phyloP scores from a whole-genome alignment of 92 coral and sea anemone species.

The Isaurus tuberculatus region DNA sequence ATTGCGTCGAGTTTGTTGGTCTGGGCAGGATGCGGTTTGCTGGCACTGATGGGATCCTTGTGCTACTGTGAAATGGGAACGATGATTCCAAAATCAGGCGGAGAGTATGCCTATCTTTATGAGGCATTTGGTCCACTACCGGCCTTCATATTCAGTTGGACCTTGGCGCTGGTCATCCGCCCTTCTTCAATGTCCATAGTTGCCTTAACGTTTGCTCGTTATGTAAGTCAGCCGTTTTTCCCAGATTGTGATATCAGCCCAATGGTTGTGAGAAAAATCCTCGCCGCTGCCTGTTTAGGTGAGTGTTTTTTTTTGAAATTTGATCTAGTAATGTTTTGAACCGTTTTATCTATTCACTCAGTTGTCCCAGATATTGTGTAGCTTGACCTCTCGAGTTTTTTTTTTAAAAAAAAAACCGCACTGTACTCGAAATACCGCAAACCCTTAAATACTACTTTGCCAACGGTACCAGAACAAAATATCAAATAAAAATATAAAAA shows the following conservation, averaged over 20 bases:
- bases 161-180: constrained; percentile 90
- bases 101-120: constrained; percentile 87
- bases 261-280: constrained; percentile 77
- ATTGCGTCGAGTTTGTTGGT: constrained; percentile 88
- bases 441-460: not conserved
- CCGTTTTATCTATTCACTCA: not conserved
- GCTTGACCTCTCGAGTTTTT: not conserved
- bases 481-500: not conserved
- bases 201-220: constrained; percentile 93
- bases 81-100: constrained; percentile 98
- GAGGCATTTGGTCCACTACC: constrained; percentile 97
- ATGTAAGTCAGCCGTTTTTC: constrained; percentile 94
- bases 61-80: constrained; percentile 99
- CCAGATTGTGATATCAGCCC: constrained; percentile 94
- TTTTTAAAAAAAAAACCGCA: too few relatives aligned
- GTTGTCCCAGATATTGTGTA: not conserved
- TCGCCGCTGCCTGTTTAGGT: constrained; percentile 95
- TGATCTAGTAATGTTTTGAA: not conserved
- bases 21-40: constrained; percentile 95
- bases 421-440: not conserved
- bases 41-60: constrained; percentile 92
- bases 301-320: constrained; percentile 41
- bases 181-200: constrained; percentile 96
- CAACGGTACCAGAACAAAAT: not conserved
- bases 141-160: constrained; percentile 97